A percentile compares a stretch with the other conserved stretches of the same genome.
phyloP scores from a whole-genome alignment of 2,888 invertebrate genomes.

The Hyles lineata region DNA sequence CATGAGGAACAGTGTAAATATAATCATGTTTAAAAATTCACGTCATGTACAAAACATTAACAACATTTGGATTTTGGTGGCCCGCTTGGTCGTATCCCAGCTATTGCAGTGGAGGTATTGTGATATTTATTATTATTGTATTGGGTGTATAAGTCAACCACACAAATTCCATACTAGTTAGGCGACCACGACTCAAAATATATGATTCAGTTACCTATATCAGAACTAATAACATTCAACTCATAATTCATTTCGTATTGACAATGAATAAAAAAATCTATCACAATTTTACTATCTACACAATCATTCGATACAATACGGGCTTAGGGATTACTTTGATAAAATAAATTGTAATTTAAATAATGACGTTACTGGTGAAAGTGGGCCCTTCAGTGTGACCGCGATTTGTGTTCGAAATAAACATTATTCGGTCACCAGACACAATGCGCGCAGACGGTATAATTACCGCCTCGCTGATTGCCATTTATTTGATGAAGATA shows the following conservation, averaged over 20 bases:
- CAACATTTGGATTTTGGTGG: no score
- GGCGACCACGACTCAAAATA: no score
- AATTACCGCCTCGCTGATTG: slow-evolving; percentile 20
- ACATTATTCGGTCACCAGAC: slow-evolving; percentile 24
- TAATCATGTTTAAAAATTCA: no score
- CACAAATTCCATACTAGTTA: no score
- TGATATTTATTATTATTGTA: no score
- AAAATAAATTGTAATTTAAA: slow-evolving; percentile 29
- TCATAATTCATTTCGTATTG: background rate
- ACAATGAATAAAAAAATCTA: slow-evolving; percentile 9
- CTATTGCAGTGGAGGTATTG: no score
- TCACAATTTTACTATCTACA: slow-evolving; percentile 23
- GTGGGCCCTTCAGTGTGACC: slow-evolving; percentile 32
- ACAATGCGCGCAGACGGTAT: slow-evolving; percentile 19
- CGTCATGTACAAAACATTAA: no score
- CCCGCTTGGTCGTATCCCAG: no score
- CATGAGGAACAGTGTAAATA: no score
- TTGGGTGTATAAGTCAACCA: no score
- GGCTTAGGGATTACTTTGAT: slow-evolving; percentile 16
- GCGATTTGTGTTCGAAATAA: slow-evolving; percentile 29
- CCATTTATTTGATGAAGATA: slow-evolving; percentile 7
- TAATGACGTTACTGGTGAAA: slow-evolving; percentile 31
- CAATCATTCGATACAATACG: slow-evolving; percentile 16
- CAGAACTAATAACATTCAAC: slow-evolving; percentile 1
- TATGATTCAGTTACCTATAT: no score